Base-by-base conservation (phyloP, 1,140 invertebrate species). In the Oryzaephilus surinamensis region DNA sequence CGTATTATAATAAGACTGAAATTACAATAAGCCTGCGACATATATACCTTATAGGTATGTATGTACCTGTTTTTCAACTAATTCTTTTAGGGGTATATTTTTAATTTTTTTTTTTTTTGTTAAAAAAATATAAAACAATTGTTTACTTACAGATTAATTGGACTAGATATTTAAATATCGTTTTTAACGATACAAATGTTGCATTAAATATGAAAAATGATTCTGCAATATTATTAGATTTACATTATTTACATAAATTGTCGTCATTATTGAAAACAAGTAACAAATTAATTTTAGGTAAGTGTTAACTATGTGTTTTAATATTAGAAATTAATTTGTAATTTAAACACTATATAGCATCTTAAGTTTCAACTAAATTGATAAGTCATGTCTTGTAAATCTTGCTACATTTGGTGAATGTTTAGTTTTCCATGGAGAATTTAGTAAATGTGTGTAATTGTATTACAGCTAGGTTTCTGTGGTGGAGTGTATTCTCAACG, bases 401-500 rank as follows among this genome's bases (percentile, higher is more conserved):
- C 23, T 26, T 36, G 23, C 18, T 34, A 23, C 24, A 26, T 36
- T 15, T 36, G 33, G 33, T 27, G 28, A 38, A 31, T 38, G 27
- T 38, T 18, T 38, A 13, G 27, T 29, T 38, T 29, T 29, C 24
- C 20, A 20, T 13, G n/a, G 36, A 19, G 26, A 29, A 31, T 38
- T 21, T 18, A 20, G 36, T 30, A 30, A 24, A 31, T 38, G 32
- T 36, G 6, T 50, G 36, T 16, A 44, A 32, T 43, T 44, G n/a
- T 39, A 51, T 41, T 64, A 62, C 55, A 79, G 76, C 70, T 34
- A 67, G 71, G 18, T 77, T 70, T 54, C 56, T 74, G 8, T 79
- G 76, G 76, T 79, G 76, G 76, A 74, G 67, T 46, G 65, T 76
- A 34, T 77, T 77, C 50, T 72, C 75, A 7, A 72, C 71, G n/a